Evolutionary conservation across 2,888 invertebrate species (phyloP).

Genomic region (Tiphia femorata): DNA sequence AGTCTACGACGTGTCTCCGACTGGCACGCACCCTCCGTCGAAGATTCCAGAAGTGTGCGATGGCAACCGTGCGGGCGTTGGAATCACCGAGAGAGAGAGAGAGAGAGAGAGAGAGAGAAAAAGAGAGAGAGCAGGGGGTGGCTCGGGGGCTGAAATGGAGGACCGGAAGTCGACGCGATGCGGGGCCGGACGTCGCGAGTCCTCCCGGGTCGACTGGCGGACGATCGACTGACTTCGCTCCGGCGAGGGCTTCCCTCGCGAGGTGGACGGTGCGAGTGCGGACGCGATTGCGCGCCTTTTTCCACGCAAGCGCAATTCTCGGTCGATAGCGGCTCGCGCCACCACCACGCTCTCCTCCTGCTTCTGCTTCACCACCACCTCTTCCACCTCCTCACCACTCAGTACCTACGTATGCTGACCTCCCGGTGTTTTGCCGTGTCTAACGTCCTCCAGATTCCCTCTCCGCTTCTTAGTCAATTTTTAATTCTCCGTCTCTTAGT

Average conservation of each 20-base stretch:
- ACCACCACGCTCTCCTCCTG: constrained; percentile 13
- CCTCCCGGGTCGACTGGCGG: constrained; percentile 24
- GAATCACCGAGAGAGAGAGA: constrained; percentile 53
- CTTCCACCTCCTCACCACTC: constrained; percentile 15
- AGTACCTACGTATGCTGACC: constrained; percentile 11
- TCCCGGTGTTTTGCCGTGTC: constrained; percentile 15
- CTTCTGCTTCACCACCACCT: constrained; percentile 11
- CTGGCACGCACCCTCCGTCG: no score
- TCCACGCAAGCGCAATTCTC: constrained; percentile 63
- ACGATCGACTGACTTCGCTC: constrained; percentile 43
- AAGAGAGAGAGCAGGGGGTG: constrained; percentile 2
- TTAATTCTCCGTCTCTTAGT: not conserved
- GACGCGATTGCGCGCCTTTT: constrained; percentile 58
- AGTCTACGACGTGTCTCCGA: no score
- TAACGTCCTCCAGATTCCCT: not conserved
- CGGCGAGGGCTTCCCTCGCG: constrained; percentile 6
- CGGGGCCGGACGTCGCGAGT: not conserved
- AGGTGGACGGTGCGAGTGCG: not conserved
- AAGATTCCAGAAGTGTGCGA: constrained; percentile 30
- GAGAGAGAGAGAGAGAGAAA: no score
- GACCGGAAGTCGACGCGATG: constrained; percentile 24
- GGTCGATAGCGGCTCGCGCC: constrained; percentile 56
- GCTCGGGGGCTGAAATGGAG: constrained; percentile 11
- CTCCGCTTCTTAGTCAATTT: constrained; percentile 14
- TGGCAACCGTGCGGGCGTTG: constrained; percentile 56